Percentiles rank a stretch among this genome's conserved stretches.
Conservation (phyloP, 2,113 vertebrate species). For the Orycteropus afer region DNA sequence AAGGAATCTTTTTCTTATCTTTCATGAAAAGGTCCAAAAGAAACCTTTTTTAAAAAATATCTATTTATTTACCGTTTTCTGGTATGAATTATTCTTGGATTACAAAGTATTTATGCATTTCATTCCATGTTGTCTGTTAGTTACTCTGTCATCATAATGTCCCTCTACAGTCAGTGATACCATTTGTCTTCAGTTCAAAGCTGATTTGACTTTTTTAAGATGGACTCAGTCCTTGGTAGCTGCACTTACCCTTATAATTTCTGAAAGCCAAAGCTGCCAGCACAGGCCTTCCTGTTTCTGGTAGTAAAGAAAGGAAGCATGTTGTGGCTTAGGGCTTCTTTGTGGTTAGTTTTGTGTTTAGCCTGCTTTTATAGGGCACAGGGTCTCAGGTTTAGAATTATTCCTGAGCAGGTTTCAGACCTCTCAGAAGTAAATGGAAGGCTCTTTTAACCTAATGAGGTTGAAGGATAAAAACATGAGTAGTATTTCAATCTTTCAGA, state of each 20-base stretch:
- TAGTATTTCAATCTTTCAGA: slow-evolving; percentile 81
- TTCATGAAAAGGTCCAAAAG: neutral
- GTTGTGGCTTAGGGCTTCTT: neutral
- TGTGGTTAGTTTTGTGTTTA: neutral
- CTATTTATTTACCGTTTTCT: neutral
- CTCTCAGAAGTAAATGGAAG: neutral
- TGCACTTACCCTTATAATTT: neutral
- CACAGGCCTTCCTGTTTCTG: neutral
- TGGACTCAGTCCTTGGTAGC: neutral
- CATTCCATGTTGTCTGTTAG: neutral
- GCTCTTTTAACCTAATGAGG: neutral
- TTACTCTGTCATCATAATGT: neutral
- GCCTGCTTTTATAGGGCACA: neutral
- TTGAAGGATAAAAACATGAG: neutral
- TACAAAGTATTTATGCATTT: neutral
- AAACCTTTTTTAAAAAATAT: neutral
- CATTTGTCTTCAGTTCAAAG: neutral
- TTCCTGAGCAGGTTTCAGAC: neutral
- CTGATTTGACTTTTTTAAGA: neutral
- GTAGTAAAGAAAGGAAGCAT: neutral
- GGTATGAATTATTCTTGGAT: neutral
- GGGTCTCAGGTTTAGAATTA: neutral
- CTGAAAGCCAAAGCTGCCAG: neutral
- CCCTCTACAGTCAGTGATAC: neutral
- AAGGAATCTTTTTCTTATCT: neutral